Base-by-base conservation (phyloP, 2,888 invertebrate genomes). In the Camptogramma bilineatum region DNA sequence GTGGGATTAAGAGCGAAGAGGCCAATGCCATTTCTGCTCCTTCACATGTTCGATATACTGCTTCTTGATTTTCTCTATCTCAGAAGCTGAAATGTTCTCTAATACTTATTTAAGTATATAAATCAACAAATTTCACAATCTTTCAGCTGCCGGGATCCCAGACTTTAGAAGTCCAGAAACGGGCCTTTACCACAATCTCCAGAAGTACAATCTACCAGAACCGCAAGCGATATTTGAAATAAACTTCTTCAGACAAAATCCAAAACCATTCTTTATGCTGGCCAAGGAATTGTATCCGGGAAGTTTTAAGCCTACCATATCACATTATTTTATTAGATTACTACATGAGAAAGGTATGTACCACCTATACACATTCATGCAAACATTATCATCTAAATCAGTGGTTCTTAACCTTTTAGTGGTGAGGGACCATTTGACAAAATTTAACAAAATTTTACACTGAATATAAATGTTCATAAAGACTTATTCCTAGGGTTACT, bases 211-310 rank as follows among this genome's bases (percentile, higher is more conserved):
- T 72, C 91, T 99, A 48, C 98, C 98, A 0, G 95, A 97, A 88
- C 98, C 99, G 0, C 96, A 97, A 82, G 97, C 98, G 0, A 97
- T 99, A 75, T 99, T 99, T 84, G 97, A 98, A 81, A 94, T 99
- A 57, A 95, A 95, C 63, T 99, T 96, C 87, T 99, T 99, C 82
- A 88, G 95, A 80, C 93, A 95, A 73, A 97, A 98, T 86, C 99
- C 99, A 0, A 95, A 97, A 79, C 99, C 99, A 0, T 99, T 99
- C 90, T 99, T 97, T 81, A 95, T 95, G 50, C 88, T 99, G 69
- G 98, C 98, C 10, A 98, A 97, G 86, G 97, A 98, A 86, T 88
- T 99, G 47, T 97, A 97, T 82, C 98, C 98, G 0, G 97, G 97
- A 21, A 95, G 94, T 46, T 97, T 97, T 77, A 97, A 96, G 85